phyloP scores from a whole-genome alignment of 1,140 invertebrate genomes.

The Cataglyphis hispanica region DNA sequence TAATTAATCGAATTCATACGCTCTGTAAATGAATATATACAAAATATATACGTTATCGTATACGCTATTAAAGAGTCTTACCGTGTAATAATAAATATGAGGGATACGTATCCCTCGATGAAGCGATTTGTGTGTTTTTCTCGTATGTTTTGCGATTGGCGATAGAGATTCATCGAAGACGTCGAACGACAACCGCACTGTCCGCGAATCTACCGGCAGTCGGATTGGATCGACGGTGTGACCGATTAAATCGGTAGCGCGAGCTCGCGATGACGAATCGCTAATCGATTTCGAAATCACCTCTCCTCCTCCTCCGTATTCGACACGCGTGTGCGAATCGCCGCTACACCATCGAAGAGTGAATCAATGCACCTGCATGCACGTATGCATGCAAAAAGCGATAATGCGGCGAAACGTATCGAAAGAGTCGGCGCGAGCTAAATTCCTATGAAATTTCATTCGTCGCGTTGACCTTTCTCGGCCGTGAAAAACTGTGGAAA shows the following conservation, averaged over 20 bases:
- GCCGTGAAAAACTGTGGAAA: not conserved
- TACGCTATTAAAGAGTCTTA: slow-evolving; percentile 1
- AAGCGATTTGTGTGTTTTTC: not conserved
- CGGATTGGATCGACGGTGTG: not conserved
- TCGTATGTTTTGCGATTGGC: not conserved
- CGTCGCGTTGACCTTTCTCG: too few relatives aligned
- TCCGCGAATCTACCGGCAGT: not conserved
- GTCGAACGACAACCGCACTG: not conserved
- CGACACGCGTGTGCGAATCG: slow-evolving; percentile 3
- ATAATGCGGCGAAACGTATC: slow-evolving; percentile 50
- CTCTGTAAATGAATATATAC: too few relatives aligned
- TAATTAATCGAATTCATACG: too few relatives aligned
- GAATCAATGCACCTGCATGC: not conserved
- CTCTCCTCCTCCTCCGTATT: not conserved
- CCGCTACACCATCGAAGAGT: not conserved
- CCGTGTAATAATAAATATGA: slow-evolving; percentile 7
- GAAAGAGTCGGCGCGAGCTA: slow-evolving; percentile 1
- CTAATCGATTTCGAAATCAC: slow-evolving; percentile 32
- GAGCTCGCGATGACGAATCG: slow-evolving; percentile 23
- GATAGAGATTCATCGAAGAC: slow-evolving; percentile 1
- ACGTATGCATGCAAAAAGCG: not conserved
- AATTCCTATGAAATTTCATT: slow-evolving; percentile 27
- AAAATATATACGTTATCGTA: too few relatives aligned
- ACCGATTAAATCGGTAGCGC: slow-evolving; percentile 21
- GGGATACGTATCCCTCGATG: not conserved